phyloP scores from a whole-genome alignment of 2,113 vertebrate species.

The Amphilophus citrinellus region DNA sequence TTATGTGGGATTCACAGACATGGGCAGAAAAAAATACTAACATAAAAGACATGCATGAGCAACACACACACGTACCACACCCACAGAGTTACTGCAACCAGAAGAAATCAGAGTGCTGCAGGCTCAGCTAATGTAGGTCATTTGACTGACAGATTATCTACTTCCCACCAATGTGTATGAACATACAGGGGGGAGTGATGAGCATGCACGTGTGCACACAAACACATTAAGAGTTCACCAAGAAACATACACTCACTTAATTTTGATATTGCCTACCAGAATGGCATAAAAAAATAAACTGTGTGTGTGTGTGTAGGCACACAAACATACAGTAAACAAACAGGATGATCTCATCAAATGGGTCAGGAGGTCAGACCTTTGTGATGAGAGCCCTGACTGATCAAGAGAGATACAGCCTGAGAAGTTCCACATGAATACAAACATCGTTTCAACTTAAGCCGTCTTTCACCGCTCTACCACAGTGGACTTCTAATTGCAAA shows the following conservation, averaged over 20 bases:
- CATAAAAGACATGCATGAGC: not conserved
- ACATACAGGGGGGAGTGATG: slow-evolving; percentile 32
- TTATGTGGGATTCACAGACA: slow-evolving; percentile 31
- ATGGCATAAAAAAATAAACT: not conserved
- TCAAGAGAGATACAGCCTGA: slow-evolving; percentile 38
- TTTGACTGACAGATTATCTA: slow-evolving; percentile 46
- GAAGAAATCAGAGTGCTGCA: slow-evolving; percentile 57
- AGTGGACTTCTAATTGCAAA: rapidly evolving
- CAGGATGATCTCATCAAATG: not conserved
- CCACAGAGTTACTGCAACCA: slow-evolving; percentile 38
- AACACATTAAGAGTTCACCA: not conserved
- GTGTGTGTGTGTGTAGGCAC: not conserved
- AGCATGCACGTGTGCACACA: not conserved
- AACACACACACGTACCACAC: slow-evolving; percentile 24
- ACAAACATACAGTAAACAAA: slow-evolving; percentile 2
- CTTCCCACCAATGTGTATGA: slow-evolving; percentile 37
- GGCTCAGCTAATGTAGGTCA: slow-evolving; percentile 69
- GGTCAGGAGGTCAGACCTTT: slow-evolving; percentile 36
- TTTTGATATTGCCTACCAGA: not conserved
- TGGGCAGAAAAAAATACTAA: not conserved
- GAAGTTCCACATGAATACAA: slow-evolving; percentile 13
- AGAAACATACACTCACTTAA: not conserved
- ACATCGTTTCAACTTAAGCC: not conserved
- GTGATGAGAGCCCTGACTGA: slow-evolving; percentile 51
- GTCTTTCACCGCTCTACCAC: not conserved